phyloP scores from a whole-genome alignment of 2,888 invertebrate species.

The Cosmia pyralina region DNA sequence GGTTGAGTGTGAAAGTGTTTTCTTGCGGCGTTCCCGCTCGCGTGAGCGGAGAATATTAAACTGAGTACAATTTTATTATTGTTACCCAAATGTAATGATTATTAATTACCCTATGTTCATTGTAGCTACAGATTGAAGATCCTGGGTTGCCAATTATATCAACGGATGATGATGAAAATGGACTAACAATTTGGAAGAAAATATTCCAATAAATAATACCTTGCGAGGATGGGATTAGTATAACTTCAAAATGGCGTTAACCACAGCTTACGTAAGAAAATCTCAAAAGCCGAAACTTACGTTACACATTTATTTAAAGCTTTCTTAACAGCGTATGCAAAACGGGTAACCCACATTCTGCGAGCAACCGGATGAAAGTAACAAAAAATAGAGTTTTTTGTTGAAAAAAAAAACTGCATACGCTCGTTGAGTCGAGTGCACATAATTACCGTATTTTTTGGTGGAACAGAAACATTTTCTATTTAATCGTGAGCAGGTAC shows the following conservation, averaged over 20 bases:
- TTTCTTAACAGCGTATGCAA: constrained; percentile 58
- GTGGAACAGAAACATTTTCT: constrained; percentile 47
- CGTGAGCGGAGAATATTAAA: no score
- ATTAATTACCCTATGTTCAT: not conserved
- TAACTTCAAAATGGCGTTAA: not conserved
- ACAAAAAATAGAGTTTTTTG: constrained; percentile 51
- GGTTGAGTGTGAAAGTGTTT: no score
- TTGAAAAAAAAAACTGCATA: constrained; percentile 46
- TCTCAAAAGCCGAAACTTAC: constrained; percentile 21
- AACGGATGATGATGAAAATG: not conserved
- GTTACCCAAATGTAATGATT: not conserved
- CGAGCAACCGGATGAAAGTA: constrained; percentile 44
- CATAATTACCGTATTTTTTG: constrained; percentile 65
- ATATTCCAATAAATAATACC: not conserved
- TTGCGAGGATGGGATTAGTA: not conserved
- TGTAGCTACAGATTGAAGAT: not conserved
- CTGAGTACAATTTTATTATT: no score
- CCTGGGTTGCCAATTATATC: not conserved
- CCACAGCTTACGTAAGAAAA: constrained; percentile 16
- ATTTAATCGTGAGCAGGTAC: constrained; percentile 40
- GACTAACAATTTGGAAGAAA: not conserved
- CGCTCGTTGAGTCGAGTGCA: constrained; percentile 60
- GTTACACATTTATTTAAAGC: constrained; percentile 32
- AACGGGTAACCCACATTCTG: constrained; percentile 61
- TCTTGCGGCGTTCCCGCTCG: no score